These are phyloP conservation scores for Dysidea cf. avara DNA, from an alignment of 37 sponge, comb jelly and placozoan genomes.

Conservation along the genomic window DNA sequence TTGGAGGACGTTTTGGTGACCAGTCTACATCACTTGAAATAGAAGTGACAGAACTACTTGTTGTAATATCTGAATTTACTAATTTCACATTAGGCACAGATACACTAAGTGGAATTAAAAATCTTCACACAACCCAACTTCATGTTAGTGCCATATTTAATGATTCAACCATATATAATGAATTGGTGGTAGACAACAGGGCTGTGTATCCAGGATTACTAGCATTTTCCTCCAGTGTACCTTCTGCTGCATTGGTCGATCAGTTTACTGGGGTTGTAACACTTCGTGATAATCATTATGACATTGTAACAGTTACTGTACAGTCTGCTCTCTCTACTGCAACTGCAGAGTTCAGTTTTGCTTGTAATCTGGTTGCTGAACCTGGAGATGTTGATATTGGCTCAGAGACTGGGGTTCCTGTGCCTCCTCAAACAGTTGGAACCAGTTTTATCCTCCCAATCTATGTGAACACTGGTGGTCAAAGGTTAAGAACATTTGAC, in stretches of 20 bases:
- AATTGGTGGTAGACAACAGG: constrained; percentile 19
- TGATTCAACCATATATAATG: constrained; percentile 31
- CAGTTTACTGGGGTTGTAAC: constrained; percentile 28
- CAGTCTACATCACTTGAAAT: constrained; percentile 13
- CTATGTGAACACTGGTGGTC: constrained; percentile 57
- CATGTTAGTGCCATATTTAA: constrained; percentile 28
- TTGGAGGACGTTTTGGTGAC: constrained; percentile 51
- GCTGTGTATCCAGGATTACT: constrained; percentile 31
- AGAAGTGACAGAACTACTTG: constrained; percentile 5
- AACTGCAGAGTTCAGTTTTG: constrained; percentile 21
- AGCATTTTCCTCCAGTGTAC: constrained; percentile 27
- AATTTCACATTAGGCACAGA: constrained; percentile 12
- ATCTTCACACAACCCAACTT: constrained; percentile 11
- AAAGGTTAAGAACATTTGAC: constrained; percentile 15
- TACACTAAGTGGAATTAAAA: constrained; percentile 38
- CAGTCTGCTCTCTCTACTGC: background rate
- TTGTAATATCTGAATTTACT: constrained; percentile 21
- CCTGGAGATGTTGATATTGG: constrained; percentile 84
- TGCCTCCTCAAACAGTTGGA: constrained; percentile 37
- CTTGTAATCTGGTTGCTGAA: constrained; percentile 67
- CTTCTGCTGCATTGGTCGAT: constrained; percentile 24
- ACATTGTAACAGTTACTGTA: constrained; percentile 37
- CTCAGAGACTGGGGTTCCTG: constrained; percentile 39
- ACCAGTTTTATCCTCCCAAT: constrained; percentile 50
- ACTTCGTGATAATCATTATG: constrained; percentile 42